Evolutionary conservation across 2,113 vertebrate species (phyloP).

Genomic region (Macheiramphus alcinus): DNA sequence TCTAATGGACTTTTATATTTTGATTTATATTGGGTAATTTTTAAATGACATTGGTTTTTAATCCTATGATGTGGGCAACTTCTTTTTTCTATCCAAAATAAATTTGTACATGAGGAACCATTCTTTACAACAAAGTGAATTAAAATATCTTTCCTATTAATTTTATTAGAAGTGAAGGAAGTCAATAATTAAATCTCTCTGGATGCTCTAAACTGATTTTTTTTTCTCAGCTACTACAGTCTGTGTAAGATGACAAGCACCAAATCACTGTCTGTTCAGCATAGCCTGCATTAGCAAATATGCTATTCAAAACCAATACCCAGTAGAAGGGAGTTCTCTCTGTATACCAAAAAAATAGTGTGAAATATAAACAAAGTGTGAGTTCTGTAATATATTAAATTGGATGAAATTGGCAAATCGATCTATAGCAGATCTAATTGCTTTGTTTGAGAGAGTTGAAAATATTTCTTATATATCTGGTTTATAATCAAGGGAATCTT

Average conservation of each 20-base stretch:
- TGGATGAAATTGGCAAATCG: neutral
- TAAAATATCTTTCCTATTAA: neutral
- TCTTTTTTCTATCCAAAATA: neutral
- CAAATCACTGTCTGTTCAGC: neutral
- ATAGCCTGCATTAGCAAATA: neutral
- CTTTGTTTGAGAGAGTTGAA: neutral
- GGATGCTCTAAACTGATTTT: neutral
- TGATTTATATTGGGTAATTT: neutral
- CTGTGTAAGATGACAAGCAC: neutral
- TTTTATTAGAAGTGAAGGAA: neutral
- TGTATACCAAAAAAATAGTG: neutral
- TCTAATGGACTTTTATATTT: neutral
- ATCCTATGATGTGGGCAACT: neutral
- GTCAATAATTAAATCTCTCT: neutral
- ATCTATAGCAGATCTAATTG: neutral
- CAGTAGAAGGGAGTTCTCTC: neutral
- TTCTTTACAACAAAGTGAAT: neutral
- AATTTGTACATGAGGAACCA: neutral
- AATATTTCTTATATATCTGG: neutral
- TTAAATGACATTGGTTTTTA: neutral
- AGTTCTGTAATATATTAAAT: neutral
- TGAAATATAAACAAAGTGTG: neutral
- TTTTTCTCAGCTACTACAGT: neutral
- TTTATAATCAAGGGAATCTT: neutral
- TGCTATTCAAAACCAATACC: neutral